Percentiles rank a stretch among this genome's conserved stretches.
Conservation (phyloP, 2,113 vertebrate genomes). For the Chaetodon trifascialis region DNA sequence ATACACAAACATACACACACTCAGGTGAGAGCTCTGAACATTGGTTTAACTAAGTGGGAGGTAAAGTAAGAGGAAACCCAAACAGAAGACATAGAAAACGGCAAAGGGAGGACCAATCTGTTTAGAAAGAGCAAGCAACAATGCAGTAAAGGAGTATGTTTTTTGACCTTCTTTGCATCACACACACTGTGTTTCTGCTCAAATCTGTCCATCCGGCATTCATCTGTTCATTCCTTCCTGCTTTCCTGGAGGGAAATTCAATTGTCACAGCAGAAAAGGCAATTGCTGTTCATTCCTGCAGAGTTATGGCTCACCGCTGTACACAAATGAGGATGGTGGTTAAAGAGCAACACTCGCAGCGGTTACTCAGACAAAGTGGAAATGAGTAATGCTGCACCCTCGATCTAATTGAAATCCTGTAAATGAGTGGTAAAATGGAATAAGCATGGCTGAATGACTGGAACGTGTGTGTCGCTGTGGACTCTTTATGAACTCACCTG, state of each 20-base stretch:
- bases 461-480: background rate
- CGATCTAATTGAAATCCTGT: background rate
- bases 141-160: constrained; percentile 21
- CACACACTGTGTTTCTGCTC: background rate
- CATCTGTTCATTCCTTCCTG: constrained; percentile 33
- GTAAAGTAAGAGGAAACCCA: constrained; percentile 35
- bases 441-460: constrained; percentile 10
- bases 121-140: constrained; percentile 8
- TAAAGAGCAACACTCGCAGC: constrained; percentile 32
- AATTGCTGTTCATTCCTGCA: constrained; percentile 56
- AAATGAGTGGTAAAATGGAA: constrained; percentile 11
- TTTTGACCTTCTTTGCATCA: constrained; percentile 49
- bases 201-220: constrained; percentile 64
- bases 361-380: constrained; percentile 7
- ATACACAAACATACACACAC: background rate
- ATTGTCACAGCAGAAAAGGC: constrained; percentile 63
- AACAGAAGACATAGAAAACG: constrained; percentile 19
- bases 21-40: constrained; percentile 29
- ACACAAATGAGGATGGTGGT: constrained; percentile 27
- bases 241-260: constrained; percentile 44
- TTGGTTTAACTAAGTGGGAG: constrained; percentile 38
- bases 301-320: constrained; percentile 42
- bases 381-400: background rate
- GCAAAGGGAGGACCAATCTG: constrained; percentile 19
- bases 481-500: constrained; percentile 12